Evolutionary conservation across 2,888 invertebrate species (phyloP).

Genomic region (Megaustenia siamemsis): DNA sequence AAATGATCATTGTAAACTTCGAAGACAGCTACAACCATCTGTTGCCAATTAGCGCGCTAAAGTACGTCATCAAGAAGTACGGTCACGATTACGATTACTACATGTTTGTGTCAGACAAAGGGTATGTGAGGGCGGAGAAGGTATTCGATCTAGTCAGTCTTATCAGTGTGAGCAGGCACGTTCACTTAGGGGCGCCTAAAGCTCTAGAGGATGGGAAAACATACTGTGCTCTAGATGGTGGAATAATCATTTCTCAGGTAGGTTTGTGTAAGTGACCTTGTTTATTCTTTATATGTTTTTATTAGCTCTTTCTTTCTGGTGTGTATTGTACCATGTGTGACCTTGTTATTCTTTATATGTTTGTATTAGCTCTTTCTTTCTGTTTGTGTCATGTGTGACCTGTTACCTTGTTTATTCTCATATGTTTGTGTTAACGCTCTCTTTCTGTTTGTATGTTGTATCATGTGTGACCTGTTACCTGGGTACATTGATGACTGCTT

Average conservation of each 20-base stretch:
- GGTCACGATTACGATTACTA: constrained; percentile 95
- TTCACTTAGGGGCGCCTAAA: constrained; percentile 87
- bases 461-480: too few species aligned
- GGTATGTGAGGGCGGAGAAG: constrained; percentile 90
- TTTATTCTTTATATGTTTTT: not conserved
- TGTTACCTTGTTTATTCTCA: too few species aligned
- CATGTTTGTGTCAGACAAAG: constrained; percentile 90
- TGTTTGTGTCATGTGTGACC: too few species aligned
- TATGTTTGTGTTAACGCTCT: too few species aligned
- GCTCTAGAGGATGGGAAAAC: constrained; percentile 68
- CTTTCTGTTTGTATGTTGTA: too few species aligned
- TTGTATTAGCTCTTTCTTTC: too few species aligned
- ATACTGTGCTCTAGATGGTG: constrained; percentile 85
- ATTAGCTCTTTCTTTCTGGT: not conserved
- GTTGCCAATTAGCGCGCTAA: constrained; percentile 91
- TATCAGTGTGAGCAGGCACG: constrained; percentile 90
- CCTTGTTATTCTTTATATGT: not conserved
- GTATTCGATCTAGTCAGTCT: constrained; percentile 87
- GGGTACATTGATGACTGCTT: too few species aligned
- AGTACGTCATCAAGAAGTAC: constrained; percentile 93
- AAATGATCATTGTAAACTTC: constrained; percentile 87
- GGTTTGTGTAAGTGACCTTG: not conserved
- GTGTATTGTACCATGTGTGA: not conserved
- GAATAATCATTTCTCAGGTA: constrained; percentile 90
- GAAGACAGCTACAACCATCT: constrained; percentile 88